phyloP scores from a whole-genome alignment of 92 coral and sea anemone species.

The Nematostella vectensis region DNA sequence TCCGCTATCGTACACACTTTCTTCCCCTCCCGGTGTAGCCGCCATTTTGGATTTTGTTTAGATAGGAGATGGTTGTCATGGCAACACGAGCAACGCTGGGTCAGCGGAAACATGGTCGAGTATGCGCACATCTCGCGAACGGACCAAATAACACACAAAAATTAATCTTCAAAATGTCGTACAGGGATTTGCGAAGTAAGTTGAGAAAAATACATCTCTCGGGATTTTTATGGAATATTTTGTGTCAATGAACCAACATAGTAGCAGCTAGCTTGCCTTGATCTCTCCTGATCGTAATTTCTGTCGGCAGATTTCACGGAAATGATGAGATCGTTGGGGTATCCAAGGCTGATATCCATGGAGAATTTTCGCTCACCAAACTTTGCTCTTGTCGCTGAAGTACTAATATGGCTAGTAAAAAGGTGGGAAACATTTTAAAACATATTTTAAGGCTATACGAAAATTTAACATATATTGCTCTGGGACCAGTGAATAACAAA shows the following conservation, averaged over 20 bases:
- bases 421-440: slow-evolving; percentile 47
- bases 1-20: slow-evolving; percentile 56
- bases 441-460: too few relatives aligned
- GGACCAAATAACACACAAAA: slow-evolving; percentile 3
- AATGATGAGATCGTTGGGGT: slow-evolving; percentile 98
- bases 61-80: slow-evolving; percentile 32
- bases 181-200: slow-evolving; percentile 98
- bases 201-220: neutral
- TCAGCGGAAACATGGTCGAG: slow-evolving; percentile 53
- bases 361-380: slow-evolving; percentile 98
- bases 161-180: slow-evolving; percentile 87
- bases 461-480: too few relatives aligned
- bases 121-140: slow-evolving; percentile 85
- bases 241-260: too few relatives aligned
- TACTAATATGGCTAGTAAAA: slow-evolving; percentile 90
- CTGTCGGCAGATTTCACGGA: slow-evolving; percentile 83
- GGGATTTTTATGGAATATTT: too few relatives aligned
- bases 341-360: slow-evolving; percentile 97
- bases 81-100: slow-evolving; percentile 47
- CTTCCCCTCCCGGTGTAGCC: slow-evolving; percentile 73
- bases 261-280: too few relatives aligned
- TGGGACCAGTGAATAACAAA: too few relatives aligned
- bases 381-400: slow-evolving; percentile 95
- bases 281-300: neutral
- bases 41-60: slow-evolving; percentile 54